Percentiles rank a stretch among this genome's conserved stretches.
phyloP scores from a whole-genome alignment of 2,113 vertebrate genomes.

The Capra hircus region DNA sequence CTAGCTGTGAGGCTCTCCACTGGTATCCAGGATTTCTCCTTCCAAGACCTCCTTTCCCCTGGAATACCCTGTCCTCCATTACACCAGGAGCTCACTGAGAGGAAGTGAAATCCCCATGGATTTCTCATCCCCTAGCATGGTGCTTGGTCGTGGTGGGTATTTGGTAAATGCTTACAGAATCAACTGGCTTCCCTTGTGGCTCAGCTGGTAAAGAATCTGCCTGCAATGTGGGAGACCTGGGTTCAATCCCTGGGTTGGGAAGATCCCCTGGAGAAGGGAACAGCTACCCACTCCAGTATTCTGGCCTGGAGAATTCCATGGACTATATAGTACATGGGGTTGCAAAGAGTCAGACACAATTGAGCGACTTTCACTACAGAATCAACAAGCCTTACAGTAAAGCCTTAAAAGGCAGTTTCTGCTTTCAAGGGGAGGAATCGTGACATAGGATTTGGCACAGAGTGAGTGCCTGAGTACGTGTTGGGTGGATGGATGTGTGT shows the following conservation, averaged over 20 bases:
- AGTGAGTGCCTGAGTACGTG: background rate
- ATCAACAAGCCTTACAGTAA: background rate
- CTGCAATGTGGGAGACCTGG: background rate
- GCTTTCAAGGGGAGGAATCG: background rate
- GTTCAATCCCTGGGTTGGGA: background rate
- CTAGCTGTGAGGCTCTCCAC: background rate
- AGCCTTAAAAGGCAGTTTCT: background rate
- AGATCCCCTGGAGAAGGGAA: background rate
- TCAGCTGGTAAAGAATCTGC: background rate
- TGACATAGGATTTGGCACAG: background rate
- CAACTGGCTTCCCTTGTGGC: background rate
- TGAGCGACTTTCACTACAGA: background rate
- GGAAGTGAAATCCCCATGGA: too few species aligned
- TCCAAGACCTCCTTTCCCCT: background rate
- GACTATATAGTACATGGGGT: background rate
- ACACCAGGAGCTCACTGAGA: background rate
- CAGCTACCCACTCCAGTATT: background rate
- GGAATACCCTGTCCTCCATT: background rate
- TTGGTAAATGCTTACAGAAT: background rate
- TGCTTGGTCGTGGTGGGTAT: background rate
- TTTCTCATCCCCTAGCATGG: background rate
- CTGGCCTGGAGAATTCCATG: background rate
- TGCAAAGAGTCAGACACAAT: background rate
- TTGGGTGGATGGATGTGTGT: background rate
- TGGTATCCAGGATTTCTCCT: background rate